These are phyloP conservation scores for Ondatra zibethicus DNA, from an alignment of 2,113 vertebrate genomes.

Conservation along the genomic window DNA sequence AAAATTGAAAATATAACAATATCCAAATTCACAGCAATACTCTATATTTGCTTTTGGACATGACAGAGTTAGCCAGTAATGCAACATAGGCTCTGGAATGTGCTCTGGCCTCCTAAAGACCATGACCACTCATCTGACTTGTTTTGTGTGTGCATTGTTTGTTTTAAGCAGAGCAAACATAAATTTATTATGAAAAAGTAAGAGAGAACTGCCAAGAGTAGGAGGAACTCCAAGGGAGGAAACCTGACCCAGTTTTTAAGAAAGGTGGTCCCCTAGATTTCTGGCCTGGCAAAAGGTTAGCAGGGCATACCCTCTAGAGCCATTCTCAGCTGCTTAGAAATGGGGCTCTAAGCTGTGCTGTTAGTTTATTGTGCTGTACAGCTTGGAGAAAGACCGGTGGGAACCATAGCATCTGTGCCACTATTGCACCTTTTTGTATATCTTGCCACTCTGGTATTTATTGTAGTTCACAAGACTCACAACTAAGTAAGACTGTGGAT, in stretches of 20 bases:
- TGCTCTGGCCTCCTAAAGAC: neutral
- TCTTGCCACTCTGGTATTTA: neutral
- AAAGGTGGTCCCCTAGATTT: neutral
- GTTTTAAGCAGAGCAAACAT: neutral
- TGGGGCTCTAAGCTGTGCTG: neutral
- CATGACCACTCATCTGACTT: neutral
- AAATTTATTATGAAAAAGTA: neutral
- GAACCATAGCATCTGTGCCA: neutral
- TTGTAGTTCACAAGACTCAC: neutral
- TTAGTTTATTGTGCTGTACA: neutral
- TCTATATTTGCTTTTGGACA: neutral
- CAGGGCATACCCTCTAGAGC: neutral
- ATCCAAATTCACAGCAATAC: neutral
- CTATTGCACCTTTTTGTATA: neutral
- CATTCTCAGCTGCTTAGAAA: neutral
- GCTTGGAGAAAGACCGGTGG: neutral
- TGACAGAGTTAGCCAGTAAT: neutral
- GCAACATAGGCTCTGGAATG: neutral
- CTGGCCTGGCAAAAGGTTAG: neutral
- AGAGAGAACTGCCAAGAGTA: neutral
- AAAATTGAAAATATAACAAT: constrained; percentile 11
- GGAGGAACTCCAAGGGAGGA: neutral
- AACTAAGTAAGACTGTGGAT: neutral
- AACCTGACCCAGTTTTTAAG: neutral
- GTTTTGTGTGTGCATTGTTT: neutral